Evolutionary conservation across 2,888 invertebrate genomes (phyloP), one percentile per base, ranked within the genome.

Genomic region (Tortricodes alternella): DNA sequence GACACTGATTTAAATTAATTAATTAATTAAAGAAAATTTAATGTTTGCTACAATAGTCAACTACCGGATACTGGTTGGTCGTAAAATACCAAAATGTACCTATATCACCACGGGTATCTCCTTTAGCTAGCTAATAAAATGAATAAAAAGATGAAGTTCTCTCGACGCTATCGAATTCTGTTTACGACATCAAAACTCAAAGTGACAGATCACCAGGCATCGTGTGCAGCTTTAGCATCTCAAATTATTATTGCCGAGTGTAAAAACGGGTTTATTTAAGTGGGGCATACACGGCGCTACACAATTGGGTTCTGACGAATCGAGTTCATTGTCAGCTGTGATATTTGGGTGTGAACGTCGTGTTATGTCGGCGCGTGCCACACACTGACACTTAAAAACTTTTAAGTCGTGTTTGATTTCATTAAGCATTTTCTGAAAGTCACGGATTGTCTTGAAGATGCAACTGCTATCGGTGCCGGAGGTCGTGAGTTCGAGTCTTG

Each of bases 211-310:
- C 13, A 11, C 34, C 34, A 11, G n/a, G n/a, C n/a, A n/a, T n/a
- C 13, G 11, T 13, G 7, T 34, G 13, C 16, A 37, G 37, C 16
- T 8, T 21, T 11, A 21, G 39, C 39, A n/a, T n/a, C n/a, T 16
- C 15, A 46, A 46, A 37, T 35, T n/a, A n/a, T n/a, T n/a, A n/a
- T n/a, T 44, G 29, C 23, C 39, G 38, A 53, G 46, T 46, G 53
- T 46, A 32, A 39, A 53, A 39, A 32, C 53, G 38, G 46, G 53
- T 53, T 39, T 39, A 19, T 53, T 15, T 53, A 46, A 53, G 53
- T 38, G 46, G 46, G 23, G 15, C 46, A 16, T 13, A 11, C 39
- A 21, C 39, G 34, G 34, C 37, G 35, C 35, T 15, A 41, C 41
- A 52, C 41, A 52, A 38, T 53, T 23, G 53, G 21, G 15, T 38